Conservation (phyloP, 2,888 invertebrate genomes). For the Exephanes ischioxanthus region DNA sequence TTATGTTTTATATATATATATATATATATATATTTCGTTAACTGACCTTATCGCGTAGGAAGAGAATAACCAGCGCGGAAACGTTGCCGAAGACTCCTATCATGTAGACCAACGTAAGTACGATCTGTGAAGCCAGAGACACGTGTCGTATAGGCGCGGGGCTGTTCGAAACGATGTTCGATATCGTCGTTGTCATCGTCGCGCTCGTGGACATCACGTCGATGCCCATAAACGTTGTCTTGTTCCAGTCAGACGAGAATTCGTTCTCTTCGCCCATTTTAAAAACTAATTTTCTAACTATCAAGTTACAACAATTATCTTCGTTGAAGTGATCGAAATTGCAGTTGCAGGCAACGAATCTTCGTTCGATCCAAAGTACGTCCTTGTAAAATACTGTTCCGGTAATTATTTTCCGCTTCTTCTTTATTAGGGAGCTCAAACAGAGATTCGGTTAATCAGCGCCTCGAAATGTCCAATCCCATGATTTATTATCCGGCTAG, state of each 20-base stretch:
- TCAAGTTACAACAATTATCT: background rate
- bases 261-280: constrained; percentile 60
- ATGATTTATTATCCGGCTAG: background rate
- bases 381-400: background rate
- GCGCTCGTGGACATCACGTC: constrained; percentile 64
- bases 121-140: constrained; percentile 78
- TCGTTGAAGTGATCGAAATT: background rate
- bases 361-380: background rate
- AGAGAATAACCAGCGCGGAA: constrained; percentile 91
- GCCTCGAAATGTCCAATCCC: background rate
- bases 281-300: background rate
- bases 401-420: background rate
- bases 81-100: constrained; percentile 91
- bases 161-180: constrained; percentile 26
- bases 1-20: background rate
- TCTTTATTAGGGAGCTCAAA: background rate
- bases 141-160: constrained; percentile 73
- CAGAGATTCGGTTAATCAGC: background rate
- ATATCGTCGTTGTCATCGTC: constrained; percentile 53
- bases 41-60: constrained; percentile 88
- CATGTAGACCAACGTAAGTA: constrained; percentile 87
- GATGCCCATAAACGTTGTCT: constrained; percentile 64
- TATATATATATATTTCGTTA: background rate
- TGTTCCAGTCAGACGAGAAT: constrained; percentile 68
- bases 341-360: background rate